Evolutionary conservation across 1,140 invertebrate species (phyloP).

Genomic region (Conus ventricosus): DNA sequence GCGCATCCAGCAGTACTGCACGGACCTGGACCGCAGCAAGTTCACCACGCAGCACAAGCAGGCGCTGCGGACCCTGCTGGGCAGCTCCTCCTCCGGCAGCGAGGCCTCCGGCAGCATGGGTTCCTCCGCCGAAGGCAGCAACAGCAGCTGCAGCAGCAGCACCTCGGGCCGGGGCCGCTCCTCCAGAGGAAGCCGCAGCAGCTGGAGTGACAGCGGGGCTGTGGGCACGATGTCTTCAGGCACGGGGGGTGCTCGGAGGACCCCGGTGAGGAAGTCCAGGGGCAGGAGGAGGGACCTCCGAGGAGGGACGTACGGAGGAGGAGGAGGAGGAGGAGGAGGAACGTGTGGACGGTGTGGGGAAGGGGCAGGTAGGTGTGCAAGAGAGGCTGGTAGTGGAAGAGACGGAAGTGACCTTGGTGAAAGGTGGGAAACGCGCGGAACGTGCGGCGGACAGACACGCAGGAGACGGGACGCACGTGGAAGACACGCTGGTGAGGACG

Average conservation of each 20-base stretch:
- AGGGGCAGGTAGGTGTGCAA: background rate
- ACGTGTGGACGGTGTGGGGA: background rate
- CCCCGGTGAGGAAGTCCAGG: background rate
- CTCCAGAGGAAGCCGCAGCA: background rate
- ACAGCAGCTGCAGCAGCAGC: background rate
- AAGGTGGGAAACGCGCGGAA: background rate
- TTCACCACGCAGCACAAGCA: conserved; percentile 49
- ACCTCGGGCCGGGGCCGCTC: background rate
- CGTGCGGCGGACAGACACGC: background rate
- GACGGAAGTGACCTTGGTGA: background rate
- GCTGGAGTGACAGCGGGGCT: background rate
- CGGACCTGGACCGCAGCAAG: conserved; percentile 48
- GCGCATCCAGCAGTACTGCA: conserved; percentile 47
- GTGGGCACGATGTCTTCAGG: background rate
- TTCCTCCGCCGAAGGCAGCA: background rate
- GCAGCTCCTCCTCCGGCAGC: conserved; percentile 39
- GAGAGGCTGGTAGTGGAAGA: background rate
- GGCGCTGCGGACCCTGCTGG: conserved; percentile 42
- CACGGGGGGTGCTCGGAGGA: background rate
- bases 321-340: background rate
- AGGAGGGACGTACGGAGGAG: background rate
- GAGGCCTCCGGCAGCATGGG: background rate
- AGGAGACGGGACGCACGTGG: background rate
- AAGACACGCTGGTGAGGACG: background rate
- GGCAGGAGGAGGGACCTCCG: background rate